Conservation (phyloP, 2,113 vertebrate genomes). For the Puma concolor region DNA sequence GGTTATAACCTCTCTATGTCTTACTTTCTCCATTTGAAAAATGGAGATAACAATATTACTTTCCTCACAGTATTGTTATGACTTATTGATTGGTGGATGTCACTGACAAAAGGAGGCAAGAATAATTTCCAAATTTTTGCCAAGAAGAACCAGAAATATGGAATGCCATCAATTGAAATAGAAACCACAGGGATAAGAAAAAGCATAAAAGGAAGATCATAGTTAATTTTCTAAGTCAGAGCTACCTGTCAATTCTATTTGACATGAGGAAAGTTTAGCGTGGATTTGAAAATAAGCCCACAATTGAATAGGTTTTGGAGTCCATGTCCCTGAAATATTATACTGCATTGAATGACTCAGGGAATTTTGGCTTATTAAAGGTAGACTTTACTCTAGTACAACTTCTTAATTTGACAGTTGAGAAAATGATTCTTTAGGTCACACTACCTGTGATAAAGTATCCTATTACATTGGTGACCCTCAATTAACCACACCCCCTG, state of each 20-base stretch:
- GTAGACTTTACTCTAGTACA: not conserved
- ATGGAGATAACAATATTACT: no score
- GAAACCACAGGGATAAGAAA: not conserved
- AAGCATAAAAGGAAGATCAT: not conserved
- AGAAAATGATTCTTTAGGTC: not conserved
- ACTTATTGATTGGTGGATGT: not conserved
- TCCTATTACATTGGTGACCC: not conserved
- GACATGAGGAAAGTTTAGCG: not conserved
- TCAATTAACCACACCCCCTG: not conserved
- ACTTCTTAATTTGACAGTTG: not conserved
- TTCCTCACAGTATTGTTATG: not conserved
- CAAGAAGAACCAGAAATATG: not conserved
- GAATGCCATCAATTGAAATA: not conserved
- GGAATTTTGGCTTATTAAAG: not conserved
- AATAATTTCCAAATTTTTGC: not conserved
- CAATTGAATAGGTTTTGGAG: not conserved
- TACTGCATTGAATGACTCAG: not conserved
- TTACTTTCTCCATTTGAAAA: not conserved
- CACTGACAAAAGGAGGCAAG: not conserved
- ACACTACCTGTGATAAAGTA: not conserved
- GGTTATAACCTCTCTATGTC: not conserved
- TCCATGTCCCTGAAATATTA: not conserved
- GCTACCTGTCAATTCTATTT: not conserved
- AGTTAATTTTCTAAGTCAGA: not conserved
- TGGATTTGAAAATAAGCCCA: slow-evolving; percentile 11